phyloP scores from a whole-genome alignment of 2,113 vertebrate genomes.

The Scytalopus superciliaris region DNA sequence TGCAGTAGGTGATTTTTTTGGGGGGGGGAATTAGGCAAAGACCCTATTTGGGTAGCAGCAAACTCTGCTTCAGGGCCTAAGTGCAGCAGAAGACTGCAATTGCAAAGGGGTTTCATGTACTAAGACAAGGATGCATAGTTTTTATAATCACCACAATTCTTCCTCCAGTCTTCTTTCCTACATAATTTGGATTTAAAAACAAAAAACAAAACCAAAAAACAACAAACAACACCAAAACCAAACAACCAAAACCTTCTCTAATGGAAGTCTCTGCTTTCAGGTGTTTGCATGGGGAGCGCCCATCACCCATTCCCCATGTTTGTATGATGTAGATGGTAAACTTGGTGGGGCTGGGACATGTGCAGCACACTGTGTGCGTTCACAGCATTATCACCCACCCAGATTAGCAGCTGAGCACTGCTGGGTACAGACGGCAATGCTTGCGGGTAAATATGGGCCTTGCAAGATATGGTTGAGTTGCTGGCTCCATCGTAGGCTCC shows the following conservation, averaged over 20 bases:
- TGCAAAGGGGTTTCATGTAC: constrained; percentile 38
- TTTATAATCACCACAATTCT: background rate
- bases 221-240: background rate
- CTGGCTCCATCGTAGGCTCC: background rate
- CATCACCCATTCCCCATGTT: background rate
- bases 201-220: background rate
- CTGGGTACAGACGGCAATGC: background rate
- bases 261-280: background rate
- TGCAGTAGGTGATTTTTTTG: constrained; percentile 35
- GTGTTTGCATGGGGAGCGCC: background rate
- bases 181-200: background rate
- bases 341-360: background rate
- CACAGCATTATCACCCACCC: background rate
- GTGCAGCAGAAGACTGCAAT: constrained; percentile 34
- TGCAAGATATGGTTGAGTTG: background rate
- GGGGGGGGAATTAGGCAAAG: constrained; percentile 10
- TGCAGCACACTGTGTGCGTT: background rate
- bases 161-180: background rate
- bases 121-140: background rate
- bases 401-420: background rate
- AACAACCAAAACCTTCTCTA: background rate
- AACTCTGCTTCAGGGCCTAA: constrained; percentile 35
- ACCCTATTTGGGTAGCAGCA: background rate
- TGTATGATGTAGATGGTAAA: background rate
- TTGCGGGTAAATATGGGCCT: background rate